Evolutionary conservation across 2,888 invertebrate genomes (phyloP).

Genomic region (Brenthis hecate): DNA sequence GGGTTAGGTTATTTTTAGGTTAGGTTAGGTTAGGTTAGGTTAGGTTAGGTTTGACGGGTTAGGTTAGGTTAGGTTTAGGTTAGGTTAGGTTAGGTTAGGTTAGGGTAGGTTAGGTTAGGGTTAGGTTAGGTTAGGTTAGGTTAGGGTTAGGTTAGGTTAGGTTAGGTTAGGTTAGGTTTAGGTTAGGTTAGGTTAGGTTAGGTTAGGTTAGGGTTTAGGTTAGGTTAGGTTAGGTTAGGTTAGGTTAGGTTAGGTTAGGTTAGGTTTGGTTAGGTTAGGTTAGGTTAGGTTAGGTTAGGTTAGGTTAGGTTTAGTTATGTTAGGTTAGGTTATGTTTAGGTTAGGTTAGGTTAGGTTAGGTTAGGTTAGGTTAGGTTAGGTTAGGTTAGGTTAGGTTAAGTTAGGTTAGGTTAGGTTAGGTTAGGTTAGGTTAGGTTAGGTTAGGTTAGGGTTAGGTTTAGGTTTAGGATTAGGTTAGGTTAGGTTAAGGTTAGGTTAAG

Average conservation of each 20-base stretch:
- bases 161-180: slow-evolving; percentile 25
- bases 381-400: slow-evolving; percentile 41
- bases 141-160: slow-evolving; percentile 24
- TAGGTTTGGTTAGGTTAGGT: slow-evolving; percentile 36
- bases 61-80: slow-evolving; percentile 37
- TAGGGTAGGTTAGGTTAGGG: too few relatives aligned
- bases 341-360: slow-evolving; percentile 24
- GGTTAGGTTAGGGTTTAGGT: slow-evolving; percentile 28
- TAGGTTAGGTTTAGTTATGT: slow-evolving; percentile 32
- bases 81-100: slow-evolving; percentile 32
- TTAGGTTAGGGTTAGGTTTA: slow-evolving; percentile 33
- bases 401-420: slow-evolving; percentile 40
- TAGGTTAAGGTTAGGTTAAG: too few relatives aligned
- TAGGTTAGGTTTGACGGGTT: slow-evolving; percentile 38
- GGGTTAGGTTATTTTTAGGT: slow-evolving; percentile 38
- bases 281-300: slow-evolving; percentile 36
- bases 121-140: slow-evolving; percentile 35
- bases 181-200: slow-evolving; percentile 25
- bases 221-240: slow-evolving; percentile 38
- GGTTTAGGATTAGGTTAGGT: too few relatives aligned
- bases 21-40: slow-evolving; percentile 38
- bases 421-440: slow-evolving; percentile 39
- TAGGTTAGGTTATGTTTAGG: slow-evolving; percentile 24
- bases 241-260: slow-evolving; percentile 37
- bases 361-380: slow-evolving; percentile 39